phyloP scores from a whole-genome alignment of 1,140 invertebrate genomes.

The Pararge aegeria region DNA sequence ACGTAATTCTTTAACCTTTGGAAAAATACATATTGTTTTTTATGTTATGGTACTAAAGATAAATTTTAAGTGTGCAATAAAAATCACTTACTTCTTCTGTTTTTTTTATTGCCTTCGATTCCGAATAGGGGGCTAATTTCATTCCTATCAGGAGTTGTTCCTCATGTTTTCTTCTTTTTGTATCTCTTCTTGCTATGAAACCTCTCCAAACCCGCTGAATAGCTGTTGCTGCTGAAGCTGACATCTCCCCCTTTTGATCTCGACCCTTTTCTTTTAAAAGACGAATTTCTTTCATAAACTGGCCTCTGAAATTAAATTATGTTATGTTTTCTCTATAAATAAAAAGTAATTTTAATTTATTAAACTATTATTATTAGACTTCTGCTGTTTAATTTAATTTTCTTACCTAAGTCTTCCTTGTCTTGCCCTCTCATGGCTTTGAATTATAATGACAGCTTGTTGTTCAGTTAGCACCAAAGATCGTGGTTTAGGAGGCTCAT shows the following conservation, averaged over 20 bases:
- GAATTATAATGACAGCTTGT: slow-evolving; percentile 92
- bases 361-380: neutral
- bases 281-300: slow-evolving; percentile 95
- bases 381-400: neutral
- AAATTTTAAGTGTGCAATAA: neutral
- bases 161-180: slow-evolving; percentile 85
- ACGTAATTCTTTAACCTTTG: slow-evolving; percentile 80
- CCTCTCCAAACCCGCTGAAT: slow-evolving; percentile 93
- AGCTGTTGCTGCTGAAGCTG: slow-evolving; percentile 84
- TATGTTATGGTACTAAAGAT: neutral
- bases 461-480: slow-evolving; percentile 84
- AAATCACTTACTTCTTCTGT: slow-evolving; percentile 59
- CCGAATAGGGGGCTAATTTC: slow-evolving; percentile 78
- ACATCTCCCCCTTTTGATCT: slow-evolving; percentile 79
- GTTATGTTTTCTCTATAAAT: neutral
- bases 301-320: slow-evolving; percentile 79
- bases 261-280: slow-evolving; percentile 87
- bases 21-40: neutral
- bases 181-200: slow-evolving; percentile 85
- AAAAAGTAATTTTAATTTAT: neutral
- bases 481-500: slow-evolving; percentile 82
- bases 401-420: slow-evolving; percentile 86
- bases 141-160: slow-evolving; percentile 94
- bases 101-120: slow-evolving; percentile 68
- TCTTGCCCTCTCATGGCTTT: slow-evolving; percentile 93